A percentile compares a stretch with the other conserved stretches of the same genome.
phyloP scores from a whole-genome alignment of 2,888 invertebrate genomes.

The Cheilosia scutellata region DNA sequence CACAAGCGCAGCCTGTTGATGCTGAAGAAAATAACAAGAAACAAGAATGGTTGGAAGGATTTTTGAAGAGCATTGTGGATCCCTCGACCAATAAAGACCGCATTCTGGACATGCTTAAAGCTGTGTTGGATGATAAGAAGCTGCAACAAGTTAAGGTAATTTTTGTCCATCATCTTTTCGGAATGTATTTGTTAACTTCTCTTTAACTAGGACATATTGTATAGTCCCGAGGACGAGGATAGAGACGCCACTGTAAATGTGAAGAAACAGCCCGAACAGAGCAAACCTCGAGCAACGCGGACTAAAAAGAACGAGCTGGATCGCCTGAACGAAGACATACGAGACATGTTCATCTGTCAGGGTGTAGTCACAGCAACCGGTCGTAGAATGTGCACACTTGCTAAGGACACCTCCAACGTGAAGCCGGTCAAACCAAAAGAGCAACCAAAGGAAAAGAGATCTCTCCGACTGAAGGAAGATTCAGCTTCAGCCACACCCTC shows the following conservation, averaged over 20 bases:
- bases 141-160: slow-evolving; percentile 78
- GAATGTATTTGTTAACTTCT: neutral
- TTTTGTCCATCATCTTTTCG: neutral
- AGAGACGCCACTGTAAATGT: slow-evolving; percentile 54
- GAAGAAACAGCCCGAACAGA: slow-evolving; percentile 73
- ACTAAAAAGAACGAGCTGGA: slow-evolving; percentile 85
- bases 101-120: slow-evolving; percentile 78
- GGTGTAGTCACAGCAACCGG: slow-evolving; percentile 87
- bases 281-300: slow-evolving; percentile 77
- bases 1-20: slow-evolving; percentile 55
- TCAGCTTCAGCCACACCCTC: slow-evolving; percentile 17
- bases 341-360: slow-evolving; percentile 87
- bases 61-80: slow-evolving; percentile 78
- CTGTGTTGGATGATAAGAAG: slow-evolving; percentile 79
- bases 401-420: slow-evolving; percentile 73
- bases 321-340: slow-evolving; percentile 87
- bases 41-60: slow-evolving; percentile 78
- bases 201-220: slow-evolving; percentile 52
- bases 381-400: slow-evolving; percentile 85
- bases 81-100: slow-evolving; percentile 77
- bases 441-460: slow-evolving; percentile 30
- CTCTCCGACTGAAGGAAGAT: neutral
- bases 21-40: slow-evolving; percentile 75
- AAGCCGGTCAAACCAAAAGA: slow-evolving; percentile 33
- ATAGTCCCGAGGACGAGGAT: slow-evolving; percentile 39